A percentile compares a stretch with the other conserved stretches of the same genome.
Conservation (phyloP, 2,113 vertebrate genomes). For the Ophiodon elongatus region DNA sequence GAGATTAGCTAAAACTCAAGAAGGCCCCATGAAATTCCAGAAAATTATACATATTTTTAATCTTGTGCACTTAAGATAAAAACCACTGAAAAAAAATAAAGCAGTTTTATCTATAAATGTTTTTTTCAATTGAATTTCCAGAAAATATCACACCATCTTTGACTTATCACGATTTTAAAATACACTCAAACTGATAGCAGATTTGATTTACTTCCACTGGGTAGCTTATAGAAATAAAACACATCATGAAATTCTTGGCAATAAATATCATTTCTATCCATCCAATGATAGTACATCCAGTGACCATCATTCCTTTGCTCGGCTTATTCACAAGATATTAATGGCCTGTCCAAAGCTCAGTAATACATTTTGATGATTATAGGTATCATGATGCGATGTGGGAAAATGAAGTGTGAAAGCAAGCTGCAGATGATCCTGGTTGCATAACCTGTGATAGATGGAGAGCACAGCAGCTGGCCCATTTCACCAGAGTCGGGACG, state of each 20-base stretch:
- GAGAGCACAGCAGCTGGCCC: slow-evolving; percentile 52
- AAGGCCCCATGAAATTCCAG: background rate
- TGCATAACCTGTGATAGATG: slow-evolving; percentile 64
- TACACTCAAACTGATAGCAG: background rate
- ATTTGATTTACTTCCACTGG: background rate
- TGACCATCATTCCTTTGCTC: slow-evolving; percentile 6
- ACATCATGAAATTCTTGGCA: background rate
- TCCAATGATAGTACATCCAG: slow-evolving; percentile 1
- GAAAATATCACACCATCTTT: background rate
- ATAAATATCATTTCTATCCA: slow-evolving; percentile 4
- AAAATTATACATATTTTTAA: background rate
- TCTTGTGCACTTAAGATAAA: no score
- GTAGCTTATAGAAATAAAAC: background rate
- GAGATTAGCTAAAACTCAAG: background rate
- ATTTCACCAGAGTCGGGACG: slow-evolving; percentile 21
- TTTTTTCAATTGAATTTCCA: background rate
- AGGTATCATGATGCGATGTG: slow-evolving; percentile 49
- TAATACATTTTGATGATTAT: slow-evolving; percentile 51
- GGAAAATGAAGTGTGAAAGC: slow-evolving; percentile 65
- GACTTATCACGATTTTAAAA: background rate
- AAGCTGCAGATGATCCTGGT: slow-evolving; percentile 64
- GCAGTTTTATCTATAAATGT: background rate
- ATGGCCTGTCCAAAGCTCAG: slow-evolving; percentile 15
- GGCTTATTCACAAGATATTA: slow-evolving; percentile 45
- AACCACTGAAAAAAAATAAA: background rate